Conservation (phyloP, 1,140 invertebrate genomes). For the Euura saliciscinereae region DNA sequence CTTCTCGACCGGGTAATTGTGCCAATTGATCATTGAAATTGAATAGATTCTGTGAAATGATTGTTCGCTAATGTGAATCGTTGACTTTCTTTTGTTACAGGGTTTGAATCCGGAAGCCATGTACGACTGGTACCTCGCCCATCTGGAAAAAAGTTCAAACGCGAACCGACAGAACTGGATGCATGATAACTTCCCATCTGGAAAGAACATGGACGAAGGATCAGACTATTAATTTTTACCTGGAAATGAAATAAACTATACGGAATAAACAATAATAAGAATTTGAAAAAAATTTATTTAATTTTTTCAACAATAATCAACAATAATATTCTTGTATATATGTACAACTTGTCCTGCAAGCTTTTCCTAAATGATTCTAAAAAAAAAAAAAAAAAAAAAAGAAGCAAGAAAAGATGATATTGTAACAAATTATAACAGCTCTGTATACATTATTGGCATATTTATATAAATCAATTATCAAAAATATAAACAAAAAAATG, state of each 20-base stretch:
- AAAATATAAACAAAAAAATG: too few species aligned
- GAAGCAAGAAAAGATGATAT: too few species aligned
- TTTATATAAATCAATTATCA: too few species aligned
- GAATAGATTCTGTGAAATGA: too few species aligned
- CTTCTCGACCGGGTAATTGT: not conserved
- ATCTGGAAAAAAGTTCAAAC: not conserved
- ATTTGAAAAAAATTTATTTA: not conserved
- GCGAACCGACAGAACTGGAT: not conserved
- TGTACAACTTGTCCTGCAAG: slow-evolving; percentile 3
- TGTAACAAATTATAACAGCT: too few species aligned
- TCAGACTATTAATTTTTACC: not conserved
- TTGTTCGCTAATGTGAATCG: too few species aligned
- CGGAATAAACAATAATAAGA: not conserved
- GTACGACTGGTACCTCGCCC: not conserved
- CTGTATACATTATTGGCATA: too few species aligned
- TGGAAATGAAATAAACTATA: too few species aligned
- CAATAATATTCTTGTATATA: slow-evolving; percentile 8
- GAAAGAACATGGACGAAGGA: not conserved
- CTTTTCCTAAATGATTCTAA: not conserved
- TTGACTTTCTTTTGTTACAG: not conserved
- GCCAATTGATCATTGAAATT: not conserved
- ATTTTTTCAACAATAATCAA: not conserved
- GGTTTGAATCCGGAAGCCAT: not conserved
- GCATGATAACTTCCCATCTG: not conserved
- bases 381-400: too few species aligned